Base-by-base conservation (phyloP, 1,140 invertebrate genomes). In the Rhizoglyphus robini region DNA sequence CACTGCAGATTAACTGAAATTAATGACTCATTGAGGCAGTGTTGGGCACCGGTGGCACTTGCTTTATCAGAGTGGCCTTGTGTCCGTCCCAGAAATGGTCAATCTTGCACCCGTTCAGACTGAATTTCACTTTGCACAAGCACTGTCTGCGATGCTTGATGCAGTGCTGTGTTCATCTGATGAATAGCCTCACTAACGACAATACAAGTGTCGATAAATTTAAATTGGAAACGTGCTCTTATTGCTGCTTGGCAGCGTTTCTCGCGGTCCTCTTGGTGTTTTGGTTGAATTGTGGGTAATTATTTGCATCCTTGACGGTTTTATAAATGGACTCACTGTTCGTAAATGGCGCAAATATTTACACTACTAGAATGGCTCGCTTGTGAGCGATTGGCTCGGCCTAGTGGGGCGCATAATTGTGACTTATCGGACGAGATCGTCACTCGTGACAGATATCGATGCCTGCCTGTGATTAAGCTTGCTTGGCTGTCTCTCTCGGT, bases 291-390 rank as follows among this genome's bases (percentile, higher is more conserved):
- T n/a, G n/a, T n/a, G n/a, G n/a, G n/a, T n/a, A n/a, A n/a, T n/a
- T n/a, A n/a, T n/a, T n/a, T n/a, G n/a, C n/a, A n/a, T n/a, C n/a
- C n/a, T n/a, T n/a, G n/a, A n/a, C n/a, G n/a, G n/a, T n/a, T n/a
- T n/a, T n/a, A n/a, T n/a, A n/a, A n/a, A n/a, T n/a, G n/a, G n/a
- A n/a, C n/a, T n/a, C n/a, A n/a, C n/a, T n/a, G n/a, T n/a, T n/a
- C n/a, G n/a, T 54, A 15, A 54, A 54, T 54, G 51, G 51, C 51
- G 23, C 31, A 54, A 54, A 54, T 54, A 54, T 54, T 54, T 54
- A 54, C 51, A 54, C 23, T 54, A 23, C 36, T 18, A 41, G 8
- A 41, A 11, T 41, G 8, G 8, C 18, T 41, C 18, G 8, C 18
- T 41, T 41, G 36, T 8, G 36, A 11, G 36, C 36, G 36, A 41